These are phyloP conservation scores for Intellagama lesueurii DNA, from an alignment of 2,797 vertebrate species.

Conservation along the genomic window DNA sequence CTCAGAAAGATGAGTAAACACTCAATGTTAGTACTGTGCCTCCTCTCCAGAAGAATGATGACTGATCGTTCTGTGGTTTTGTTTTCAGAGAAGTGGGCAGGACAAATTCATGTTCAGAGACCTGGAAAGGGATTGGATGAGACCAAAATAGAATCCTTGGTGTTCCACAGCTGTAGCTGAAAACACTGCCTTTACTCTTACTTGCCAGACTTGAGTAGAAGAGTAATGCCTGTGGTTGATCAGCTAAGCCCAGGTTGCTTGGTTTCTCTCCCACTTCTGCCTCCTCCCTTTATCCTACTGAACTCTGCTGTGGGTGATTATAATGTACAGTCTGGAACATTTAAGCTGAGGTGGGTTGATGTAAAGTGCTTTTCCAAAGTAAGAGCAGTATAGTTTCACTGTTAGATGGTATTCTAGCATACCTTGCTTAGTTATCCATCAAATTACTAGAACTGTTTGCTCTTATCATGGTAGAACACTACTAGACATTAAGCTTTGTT, in stretches of 20 bases:
- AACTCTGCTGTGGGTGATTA: background rate
- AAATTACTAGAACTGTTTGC: background rate
- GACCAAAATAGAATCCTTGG: fast-evolving
- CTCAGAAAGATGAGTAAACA: background rate
- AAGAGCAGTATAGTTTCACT: background rate
- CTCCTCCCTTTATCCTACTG: background rate
- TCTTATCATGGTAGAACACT: background rate
- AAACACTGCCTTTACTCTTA: background rate
- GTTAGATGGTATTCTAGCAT: background rate
- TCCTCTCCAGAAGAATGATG: slow-evolving; percentile 31
- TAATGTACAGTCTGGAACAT: background rate
- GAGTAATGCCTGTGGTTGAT: background rate
- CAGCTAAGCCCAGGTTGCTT: background rate
- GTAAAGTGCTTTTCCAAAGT: background rate
- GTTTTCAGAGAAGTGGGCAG: fast-evolving
- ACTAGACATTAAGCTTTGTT: background rate
- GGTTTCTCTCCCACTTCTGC: background rate
- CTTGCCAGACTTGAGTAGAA: background rate
- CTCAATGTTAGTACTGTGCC: background rate
- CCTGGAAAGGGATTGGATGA: background rate
- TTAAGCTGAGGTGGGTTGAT: background rate
- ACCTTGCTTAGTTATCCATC: background rate
- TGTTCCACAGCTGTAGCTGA: background rate
- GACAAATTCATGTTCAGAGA: fast-evolving
- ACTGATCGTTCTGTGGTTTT: background rate